Base-by-base conservation (phyloP, 2,888 invertebrate species). In the Melanotus villosus region DNA sequence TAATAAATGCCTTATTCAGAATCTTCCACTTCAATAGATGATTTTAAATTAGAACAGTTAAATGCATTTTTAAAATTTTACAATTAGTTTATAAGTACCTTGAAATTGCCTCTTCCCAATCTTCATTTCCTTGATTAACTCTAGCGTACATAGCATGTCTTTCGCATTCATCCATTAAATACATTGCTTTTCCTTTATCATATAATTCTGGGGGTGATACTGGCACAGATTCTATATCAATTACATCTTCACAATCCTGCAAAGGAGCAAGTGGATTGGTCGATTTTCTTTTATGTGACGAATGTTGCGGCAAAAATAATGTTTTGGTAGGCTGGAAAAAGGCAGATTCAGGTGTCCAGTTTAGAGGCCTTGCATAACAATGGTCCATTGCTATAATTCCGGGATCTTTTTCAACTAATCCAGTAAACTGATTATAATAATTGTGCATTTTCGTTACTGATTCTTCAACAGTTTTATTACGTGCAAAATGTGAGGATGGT, bases 101-200 rank as follows among this genome's bases (percentile, higher is more conserved):
- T 71, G 88, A 87, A 54, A 93, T 85, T 65, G 87, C 87, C 7
- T 90, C 89, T 78, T 92, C 92, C 93, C 93, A 93, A 78, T 92
- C 90, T 78, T 92, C 90, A 41, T 87, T 86, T 45, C 87, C 86
- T 50, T 86, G 86, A 38, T 86, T 87, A 32, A 87, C 85, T 71
- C 89, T 87, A 0, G 89, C 89, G 80, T 88, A 87, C 71, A 86
- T 87, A 0, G 92, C 89, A 73, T 91, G 87, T 30, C 89, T 87
- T 69, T 90, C 90, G 80, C 91, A 91, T 79, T 93, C 93, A 60
- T 89, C 90, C 92, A 93, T 92, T n/a, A 89, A 78, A 71, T 86
- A 85, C 54, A 87, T 87, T 1, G 90, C 89, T 74, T 89, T 89
- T 3, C 81, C 83, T 41, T 87, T 84, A 83, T 92, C 91, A 77